Evolutionary conservation across 2,797 vertebrate species (phyloP), one percentile per base, ranked within the genome.

Genomic region (Characodon lateralis): DNA sequence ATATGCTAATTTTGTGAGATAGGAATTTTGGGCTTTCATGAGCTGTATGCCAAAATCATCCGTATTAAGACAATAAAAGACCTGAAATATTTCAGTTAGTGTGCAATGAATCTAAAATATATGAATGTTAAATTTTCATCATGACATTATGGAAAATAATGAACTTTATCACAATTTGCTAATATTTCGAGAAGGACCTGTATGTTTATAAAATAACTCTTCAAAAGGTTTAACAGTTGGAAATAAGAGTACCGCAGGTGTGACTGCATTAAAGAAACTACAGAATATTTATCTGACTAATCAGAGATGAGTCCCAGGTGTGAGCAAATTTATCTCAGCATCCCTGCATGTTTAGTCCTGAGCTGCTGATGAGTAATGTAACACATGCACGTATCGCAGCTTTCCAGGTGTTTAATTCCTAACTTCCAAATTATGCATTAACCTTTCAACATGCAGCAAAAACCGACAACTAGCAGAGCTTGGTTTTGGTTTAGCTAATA

Each of bases 401-500:
- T 86, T 84, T 85, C 58, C 51, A 77, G 26, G 79, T 76, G 76
- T 82, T 81, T 80, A 83, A 84, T 87, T 73, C 77, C 74, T 55
- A 31, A 71, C 12, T 3, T 9, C 69, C 59, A 73, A 80, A 85
- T 89, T 74, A 85, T 81, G 76, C 74, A 68, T 85, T 83, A 82
- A 89, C 85, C 78, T 83, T 74, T 72, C 80, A 80, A 63, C 22
- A 13, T 43, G 76, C 68, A 71, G 72, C 50, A 35, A 72, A 84
- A 84, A 91, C 89, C 71, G 73, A 72, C 85, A 48, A 78, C 0
- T 50, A 81, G 78, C 75, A 76, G 76, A 83, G 83, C 88, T 86
- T 76, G 72, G 55, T 43, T 20, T 76, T 69, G 85, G 83, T 91
- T 93, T 85, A 87, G 90, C 80, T 87, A 94, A 93, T 80, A 78